Evolutionary conservation across 2,888 invertebrate species (phyloP), one percentile per base, ranked within the genome.

Genomic region (Geophilus truncorum): DNA sequence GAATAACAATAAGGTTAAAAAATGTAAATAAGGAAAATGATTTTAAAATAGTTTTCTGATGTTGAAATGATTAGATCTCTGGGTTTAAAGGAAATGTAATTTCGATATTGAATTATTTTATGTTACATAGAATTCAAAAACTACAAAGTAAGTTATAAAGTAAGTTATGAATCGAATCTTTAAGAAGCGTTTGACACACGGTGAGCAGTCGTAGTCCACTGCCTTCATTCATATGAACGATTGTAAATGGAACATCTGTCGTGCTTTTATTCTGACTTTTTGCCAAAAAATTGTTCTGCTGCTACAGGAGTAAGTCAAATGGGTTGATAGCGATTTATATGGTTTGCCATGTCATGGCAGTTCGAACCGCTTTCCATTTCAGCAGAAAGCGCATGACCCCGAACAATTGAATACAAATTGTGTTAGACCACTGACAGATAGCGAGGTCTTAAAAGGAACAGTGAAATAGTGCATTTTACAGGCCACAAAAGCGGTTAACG

Each of bases 181-280:
- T 23, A 28, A 12, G 28, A 28, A 70, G 70, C n/a, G 57, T 12
- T 62, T 62, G 57, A 62, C 57, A 62, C 23, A 21, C 21, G 15
- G 57, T 23, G 57, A 70, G 70, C 70, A 23, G 57, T 21, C n/a
- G 57, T 62, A 70, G 70, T 70, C 70, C 70, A 70, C 70, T 70
- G 51, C 28, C 25, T 70, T 70, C 70, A 70, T 70, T 70, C 70
- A 70, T 70, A 23, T 70, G 70, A 70, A 70, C 70, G 70, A 70
- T 70, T 70, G 70, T n/a, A 70, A 70, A 70, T 70, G 70, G 70
- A 70, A 70, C 70, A 70, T 70, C 70, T 70, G 70, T 70, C 70
- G 70, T 70, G 15, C n/a, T 70, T 70, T 70, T 28, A 70, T 70
- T 28, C 70, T 70, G 70, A 70, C 25, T 70, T 28, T 70, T 70